phyloP scores from a whole-genome alignment of 1,140 invertebrate genomes.

The Cataglyphis hispanica region DNA sequence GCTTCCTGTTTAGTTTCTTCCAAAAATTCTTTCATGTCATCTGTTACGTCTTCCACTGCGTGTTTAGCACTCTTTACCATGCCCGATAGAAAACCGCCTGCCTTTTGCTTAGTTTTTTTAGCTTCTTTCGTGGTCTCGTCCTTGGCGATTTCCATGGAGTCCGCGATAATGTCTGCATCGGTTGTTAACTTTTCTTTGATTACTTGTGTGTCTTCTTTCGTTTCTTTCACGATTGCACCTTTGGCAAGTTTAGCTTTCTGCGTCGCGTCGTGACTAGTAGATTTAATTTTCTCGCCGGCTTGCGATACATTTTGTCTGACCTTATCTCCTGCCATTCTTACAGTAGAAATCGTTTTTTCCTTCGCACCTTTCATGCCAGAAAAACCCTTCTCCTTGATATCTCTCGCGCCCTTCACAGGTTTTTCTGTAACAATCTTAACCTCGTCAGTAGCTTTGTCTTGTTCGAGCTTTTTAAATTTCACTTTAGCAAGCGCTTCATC shows the following conservation, averaged over 20 bases:
- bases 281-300: conserved; percentile 24
- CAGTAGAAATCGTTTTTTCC: conserved; percentile 36
- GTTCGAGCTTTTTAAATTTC: conserved; percentile 43
- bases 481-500: conserved; percentile 65
- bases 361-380: conserved; percentile 43
- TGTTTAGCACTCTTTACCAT: conserved; percentile 76
- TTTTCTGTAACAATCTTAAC: conserved; percentile 59
- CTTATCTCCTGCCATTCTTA: conserved; percentile 4
- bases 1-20: conserved; percentile 78
- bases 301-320: neutral
- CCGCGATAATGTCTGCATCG: neutral
- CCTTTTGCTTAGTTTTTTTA: conserved; percentile 71
- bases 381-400: conserved; percentile 62
- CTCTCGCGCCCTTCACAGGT: conserved; percentile 55
- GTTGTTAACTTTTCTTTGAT: conserved; percentile 40
- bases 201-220: conserved; percentile 20
- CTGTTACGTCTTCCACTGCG: conserved; percentile 80
- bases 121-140: conserved; percentile 66
- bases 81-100: conserved; percentile 71
- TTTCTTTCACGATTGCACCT: conserved; percentile 55
- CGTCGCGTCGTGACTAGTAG: conserved; percentile 5
- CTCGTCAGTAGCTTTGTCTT: conserved; percentile 44
- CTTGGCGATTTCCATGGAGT: conserved; percentile 13
- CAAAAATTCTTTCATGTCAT: conserved; percentile 80
- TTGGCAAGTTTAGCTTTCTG: conserved; percentile 47